These are phyloP conservation scores for Ametastegia equiseti DNA, from an alignment of 2,888 invertebrate genomes.

Conservation along the genomic window DNA sequence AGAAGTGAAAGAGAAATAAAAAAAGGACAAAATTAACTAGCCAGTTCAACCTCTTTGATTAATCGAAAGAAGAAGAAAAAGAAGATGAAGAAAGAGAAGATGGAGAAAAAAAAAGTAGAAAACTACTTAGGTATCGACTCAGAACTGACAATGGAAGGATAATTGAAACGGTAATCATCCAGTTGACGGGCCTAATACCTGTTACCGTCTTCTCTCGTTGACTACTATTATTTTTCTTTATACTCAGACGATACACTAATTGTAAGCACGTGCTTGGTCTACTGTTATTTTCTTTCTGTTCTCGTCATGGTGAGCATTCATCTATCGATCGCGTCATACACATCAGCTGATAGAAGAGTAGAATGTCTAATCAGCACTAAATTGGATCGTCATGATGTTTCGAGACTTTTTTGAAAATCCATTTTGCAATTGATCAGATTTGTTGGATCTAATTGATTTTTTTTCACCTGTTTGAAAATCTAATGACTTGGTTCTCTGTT, in stretches of 20 bases:
- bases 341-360: neutral
- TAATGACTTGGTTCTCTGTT: too few relatives aligned
- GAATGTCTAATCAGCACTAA: neutral
- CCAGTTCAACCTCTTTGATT: neutral
- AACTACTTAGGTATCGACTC: neutral
- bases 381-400: neutral
- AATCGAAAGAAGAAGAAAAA: neutral
- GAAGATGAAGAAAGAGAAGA: neutral
- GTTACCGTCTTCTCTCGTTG: neutral
- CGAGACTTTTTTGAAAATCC: too few relatives aligned
- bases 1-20: neutral
- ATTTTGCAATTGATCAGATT: neutral
- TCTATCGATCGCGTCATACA: neutral
- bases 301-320: neutral
- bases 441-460: too few relatives aligned
- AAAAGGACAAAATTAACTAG: neutral
- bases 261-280: slow-evolving; percentile 5
- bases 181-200: neutral
- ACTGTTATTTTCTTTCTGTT: neutral
- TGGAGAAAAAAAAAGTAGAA: neutral
- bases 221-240: slow-evolving; percentile 16
- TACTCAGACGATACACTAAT: neutral
- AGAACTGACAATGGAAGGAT: neutral
- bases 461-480: too few relatives aligned
- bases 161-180: slow-evolving; percentile 22